Percentiles rank a stretch among this genome's conserved stretches.
Conservation (phyloP, 2,888 invertebrate species). For the Phengaris alcon region DNA sequence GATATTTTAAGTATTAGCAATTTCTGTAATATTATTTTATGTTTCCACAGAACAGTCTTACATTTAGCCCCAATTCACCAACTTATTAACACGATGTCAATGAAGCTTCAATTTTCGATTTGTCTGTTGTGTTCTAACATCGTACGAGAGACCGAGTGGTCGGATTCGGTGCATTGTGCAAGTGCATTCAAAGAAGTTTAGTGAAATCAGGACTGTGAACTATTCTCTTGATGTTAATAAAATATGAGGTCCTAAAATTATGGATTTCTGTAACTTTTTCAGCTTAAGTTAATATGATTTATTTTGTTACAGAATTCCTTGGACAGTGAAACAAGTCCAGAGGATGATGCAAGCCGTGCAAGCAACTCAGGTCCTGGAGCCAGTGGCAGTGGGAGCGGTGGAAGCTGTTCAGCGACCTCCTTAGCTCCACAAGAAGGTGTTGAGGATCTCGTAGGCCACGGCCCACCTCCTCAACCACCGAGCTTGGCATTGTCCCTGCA, state of each 20-base stretch:
- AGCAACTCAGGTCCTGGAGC: constrained; percentile 60
- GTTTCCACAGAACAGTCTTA: background rate
- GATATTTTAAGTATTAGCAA: too few relatives aligned
- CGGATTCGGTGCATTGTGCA: too few relatives aligned
- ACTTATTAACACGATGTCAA: too few relatives aligned
- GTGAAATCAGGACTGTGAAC: too few relatives aligned
- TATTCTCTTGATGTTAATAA: too few relatives aligned
- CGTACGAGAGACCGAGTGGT: too few relatives aligned
- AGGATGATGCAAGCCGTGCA: constrained; percentile 65
- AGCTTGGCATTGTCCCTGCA: constrained; percentile 81
- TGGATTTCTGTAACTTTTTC: background rate
- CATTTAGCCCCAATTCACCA: too few relatives aligned
- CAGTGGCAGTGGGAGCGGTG: constrained; percentile 55
- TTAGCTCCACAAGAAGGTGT: constrained; percentile 40
- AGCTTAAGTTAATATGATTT: background rate
- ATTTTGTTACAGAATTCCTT: constrained; percentile 57
- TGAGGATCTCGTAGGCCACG: constrained; percentile 49
- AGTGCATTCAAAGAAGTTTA: too few relatives aligned
- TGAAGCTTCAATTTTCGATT: too few relatives aligned
- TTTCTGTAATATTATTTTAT: background rate
- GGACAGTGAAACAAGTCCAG: constrained; percentile 72
- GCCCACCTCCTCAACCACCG: constrained; percentile 71
- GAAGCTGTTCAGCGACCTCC: constrained; percentile 43
- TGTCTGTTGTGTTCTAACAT: too few relatives aligned
- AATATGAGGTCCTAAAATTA: background rate